Conservation (phyloP, 2,113 vertebrate genomes). For the Chaetodon auriga region DNA sequence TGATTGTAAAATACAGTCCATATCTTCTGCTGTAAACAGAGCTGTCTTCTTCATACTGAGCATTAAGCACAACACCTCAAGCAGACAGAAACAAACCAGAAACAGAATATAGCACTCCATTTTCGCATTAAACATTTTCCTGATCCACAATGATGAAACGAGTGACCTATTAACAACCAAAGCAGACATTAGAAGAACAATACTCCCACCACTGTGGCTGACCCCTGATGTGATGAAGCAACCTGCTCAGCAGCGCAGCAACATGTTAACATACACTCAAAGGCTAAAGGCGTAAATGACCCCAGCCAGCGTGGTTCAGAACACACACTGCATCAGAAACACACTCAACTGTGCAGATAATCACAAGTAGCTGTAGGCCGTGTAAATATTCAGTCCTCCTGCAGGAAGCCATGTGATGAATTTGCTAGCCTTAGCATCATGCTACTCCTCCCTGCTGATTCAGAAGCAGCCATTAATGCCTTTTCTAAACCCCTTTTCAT, state of each 20-base stretch:
- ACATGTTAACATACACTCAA: constrained; percentile 49
- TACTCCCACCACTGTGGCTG: neutral
- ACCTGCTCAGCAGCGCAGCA: constrained; percentile 26
- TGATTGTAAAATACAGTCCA: too few relatives aligned
- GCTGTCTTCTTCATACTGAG: too few relatives aligned
- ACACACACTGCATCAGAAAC: constrained; percentile 21
- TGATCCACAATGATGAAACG: neutral
- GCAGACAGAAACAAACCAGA: neutral
- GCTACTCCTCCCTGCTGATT: neutral
- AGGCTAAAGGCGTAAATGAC: constrained; percentile 39
- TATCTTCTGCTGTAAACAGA: too few relatives aligned
- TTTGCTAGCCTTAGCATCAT: constrained; percentile 6
- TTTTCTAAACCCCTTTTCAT: neutral
- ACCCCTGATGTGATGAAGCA: constrained; percentile 26
- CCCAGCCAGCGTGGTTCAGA: constrained; percentile 29
- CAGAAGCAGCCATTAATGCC: neutral
- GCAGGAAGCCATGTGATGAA: neutral
- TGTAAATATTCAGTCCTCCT: constrained; percentile 15
- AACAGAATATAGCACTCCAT: neutral
- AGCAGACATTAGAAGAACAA: constrained; percentile 8
- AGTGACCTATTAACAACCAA: neutral
- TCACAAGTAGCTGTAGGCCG: constrained; percentile 10
- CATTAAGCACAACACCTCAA: neutral
- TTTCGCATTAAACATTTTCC: neutral
- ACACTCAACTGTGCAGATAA: constrained; percentile 22